Evolutionary conservation across 37 sponge, comb jelly and placozoan species (phyloP), one percentile per base, ranked within the genome.

Genomic region (Beroe ovata): DNA sequence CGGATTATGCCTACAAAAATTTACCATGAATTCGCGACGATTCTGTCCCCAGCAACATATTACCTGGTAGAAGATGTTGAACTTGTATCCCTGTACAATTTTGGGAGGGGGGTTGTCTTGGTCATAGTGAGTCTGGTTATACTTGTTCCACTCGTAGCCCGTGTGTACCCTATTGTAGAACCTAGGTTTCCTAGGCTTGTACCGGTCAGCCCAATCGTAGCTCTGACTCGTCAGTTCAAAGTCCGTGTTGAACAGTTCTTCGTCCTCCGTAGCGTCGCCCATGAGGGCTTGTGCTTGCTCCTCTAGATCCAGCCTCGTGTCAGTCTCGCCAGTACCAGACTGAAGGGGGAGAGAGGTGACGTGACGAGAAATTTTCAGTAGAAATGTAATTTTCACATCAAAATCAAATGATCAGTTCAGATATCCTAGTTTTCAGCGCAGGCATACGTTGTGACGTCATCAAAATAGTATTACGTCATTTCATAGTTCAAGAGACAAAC

Each of bases 81-180:
- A 99, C 90, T 99, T 99, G 94, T 99, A 99, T 62, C 99, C 99
- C 71, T 99, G 99, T 23, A 99, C 99, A 47, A 99, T 94, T 77
- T 99, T 99, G 11, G 99, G 99, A 16, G 99, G 99, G 40, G 99
- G 99, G 38, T 95, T 96, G 92, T 99, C 99, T 18, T 92, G 93
- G 61, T 96, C 99, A 64, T 99, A 99, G 64, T 99, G 99, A 22
- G 99, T 99, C 90, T 99, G 99, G 77, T 99, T 99, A 90, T 99
- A 99, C 92, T 99, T 99, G 91, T 99, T 99, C 99, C 99, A 99
- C 89, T 99, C 99, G 90, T 93, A 99, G 0, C 99, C 99, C 32
- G 99, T 98, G 91, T 99, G 99, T 4, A 99, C 99, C 29, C 99
- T 60, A 88, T 99, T 99, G 92, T 96, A 95, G 92, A 96, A 99